Conservation (phyloP, 2,888 invertebrate species). For the Acleris laterana region DNA sequence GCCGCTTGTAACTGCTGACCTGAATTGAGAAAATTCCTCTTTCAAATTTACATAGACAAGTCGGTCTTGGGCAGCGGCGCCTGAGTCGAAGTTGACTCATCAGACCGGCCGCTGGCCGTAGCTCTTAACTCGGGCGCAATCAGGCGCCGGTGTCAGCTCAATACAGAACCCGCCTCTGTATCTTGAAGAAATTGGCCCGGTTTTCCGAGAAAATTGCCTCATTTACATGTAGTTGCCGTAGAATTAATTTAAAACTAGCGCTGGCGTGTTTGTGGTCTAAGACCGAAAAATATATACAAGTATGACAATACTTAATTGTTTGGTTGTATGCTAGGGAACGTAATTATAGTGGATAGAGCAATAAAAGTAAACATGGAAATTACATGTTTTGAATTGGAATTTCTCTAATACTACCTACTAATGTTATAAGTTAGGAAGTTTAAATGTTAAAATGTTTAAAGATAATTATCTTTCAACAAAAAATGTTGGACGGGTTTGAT, state of each 20-base stretch:
- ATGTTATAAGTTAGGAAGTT: too few species aligned
- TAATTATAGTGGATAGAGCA: too few species aligned
- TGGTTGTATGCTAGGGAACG: too few species aligned
- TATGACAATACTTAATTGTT: too few species aligned
- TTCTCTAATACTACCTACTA: too few species aligned
- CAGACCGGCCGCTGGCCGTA: slow-evolving; percentile 28
- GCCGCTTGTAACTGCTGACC: slow-evolving; percentile 27
- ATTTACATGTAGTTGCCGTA: slow-evolving; percentile 59
- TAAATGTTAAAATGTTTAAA: too few species aligned
- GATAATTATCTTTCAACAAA: too few species aligned
- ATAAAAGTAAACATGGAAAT: too few species aligned
- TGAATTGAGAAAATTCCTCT: slow-evolving; percentile 33
- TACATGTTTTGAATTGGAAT: too few species aligned
- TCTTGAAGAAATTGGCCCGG: slow-evolving; percentile 66
- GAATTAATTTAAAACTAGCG: slow-evolving; percentile 43
- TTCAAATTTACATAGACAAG: slow-evolving; percentile 31
- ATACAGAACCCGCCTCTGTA: slow-evolving; percentile 53
- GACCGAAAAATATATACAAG: slow-evolving; percentile 3
- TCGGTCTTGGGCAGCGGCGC: slow-evolving; percentile 3
- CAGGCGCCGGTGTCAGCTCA: slow-evolving; percentile 46
- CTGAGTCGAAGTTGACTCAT: slow-evolving; percentile 28
- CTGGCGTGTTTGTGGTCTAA: slow-evolving; percentile 2
- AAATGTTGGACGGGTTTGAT: too few species aligned
- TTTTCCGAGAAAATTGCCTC: slow-evolving; percentile 67
- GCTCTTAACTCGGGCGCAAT: slow-evolving; percentile 49